Evolutionary conservation across 2,113 vertebrate genomes (phyloP), one percentile per base, ranked within the genome.

Genomic region (Calyptomena viridis): DNA sequence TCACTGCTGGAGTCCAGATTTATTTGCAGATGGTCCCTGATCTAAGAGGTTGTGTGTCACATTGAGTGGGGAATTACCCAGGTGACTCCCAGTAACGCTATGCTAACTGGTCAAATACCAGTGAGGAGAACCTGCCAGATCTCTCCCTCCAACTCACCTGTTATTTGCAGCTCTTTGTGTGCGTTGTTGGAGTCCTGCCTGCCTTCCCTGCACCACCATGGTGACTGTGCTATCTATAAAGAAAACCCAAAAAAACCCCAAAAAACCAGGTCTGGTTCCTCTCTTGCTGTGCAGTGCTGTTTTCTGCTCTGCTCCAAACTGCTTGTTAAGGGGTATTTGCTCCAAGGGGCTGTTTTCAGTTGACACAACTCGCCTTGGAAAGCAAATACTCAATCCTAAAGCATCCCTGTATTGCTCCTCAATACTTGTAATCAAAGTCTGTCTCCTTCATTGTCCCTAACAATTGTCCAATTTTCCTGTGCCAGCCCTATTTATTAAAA

Each of bases 21-120:
- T 71, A 64, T 90, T 87, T 95, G 90, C 96, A 90, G 95, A 93
- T 93, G 92, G 93, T 92, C 90, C 95, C 92, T 93, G 86, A 89
- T 72, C 80, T 86, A 40, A 72, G 86, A 84, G 93, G 87, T 93
- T 69, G 66, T 88, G 83, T 89, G 93, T 88, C 93, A 77, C 93
- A 89, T 67, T 62, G 93, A 87, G 95, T 14, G 4, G 94, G 95
- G 94, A 79, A 89, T 96, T 93, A 93, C 88, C 95, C 94, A 84
- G 96, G 95, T 95, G 95, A 95, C 91, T 96, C 92, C 96, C 92
- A 94, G 76, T 90, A 87, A 84, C 1, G 62, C 88, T 78, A 42
- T 92, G 95, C 88, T 87, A 42, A 59, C 89, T 79, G 92, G 72
- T 76, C 93, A 42, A 12, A 67, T 67, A 74, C 63, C 92, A 55